phyloP scores from a whole-genome alignment of 2,888 invertebrate species.

The Agrilus mali region DNA sequence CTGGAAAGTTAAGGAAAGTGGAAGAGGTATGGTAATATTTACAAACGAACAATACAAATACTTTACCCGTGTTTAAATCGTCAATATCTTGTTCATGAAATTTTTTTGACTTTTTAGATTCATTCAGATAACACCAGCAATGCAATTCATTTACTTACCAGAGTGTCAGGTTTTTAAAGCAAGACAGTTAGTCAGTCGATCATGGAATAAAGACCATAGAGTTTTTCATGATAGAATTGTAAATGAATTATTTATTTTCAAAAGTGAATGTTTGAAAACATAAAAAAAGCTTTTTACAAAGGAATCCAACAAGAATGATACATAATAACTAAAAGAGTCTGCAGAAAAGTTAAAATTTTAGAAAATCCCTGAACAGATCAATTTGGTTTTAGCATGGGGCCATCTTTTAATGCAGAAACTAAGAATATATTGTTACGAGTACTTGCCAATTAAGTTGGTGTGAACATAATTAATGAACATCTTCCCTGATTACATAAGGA shows the following conservation, averaged over 20 bases:
- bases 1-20: conserved; percentile 61
- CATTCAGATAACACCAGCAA: conserved; percentile 50
- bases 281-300: too few species aligned
- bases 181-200: conserved; percentile 51
- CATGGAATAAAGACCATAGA: conserved; percentile 57
- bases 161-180: conserved; percentile 66
- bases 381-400: too few species aligned
- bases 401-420: too few species aligned
- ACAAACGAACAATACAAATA: background rate
- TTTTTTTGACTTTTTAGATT: conserved; percentile 37
- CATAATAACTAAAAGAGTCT: too few species aligned
- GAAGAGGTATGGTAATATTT: conserved; percentile 42
- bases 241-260: background rate
- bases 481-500: too few species aligned
- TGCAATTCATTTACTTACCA: conserved; percentile 53
- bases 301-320: too few species aligned
- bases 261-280: too few species aligned
- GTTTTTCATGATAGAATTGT: background rate
- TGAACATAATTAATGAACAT: too few species aligned
- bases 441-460: too few species aligned
- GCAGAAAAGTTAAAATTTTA: too few species aligned
- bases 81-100: background rate
- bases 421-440: too few species aligned
- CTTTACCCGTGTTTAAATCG: background rate
- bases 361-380: too few species aligned